A percentile compares a stretch with the other conserved stretches of the same genome.
phyloP scores from a whole-genome alignment of 2,113 vertebrate genomes.

The Cephalopholis sonnerati region DNA sequence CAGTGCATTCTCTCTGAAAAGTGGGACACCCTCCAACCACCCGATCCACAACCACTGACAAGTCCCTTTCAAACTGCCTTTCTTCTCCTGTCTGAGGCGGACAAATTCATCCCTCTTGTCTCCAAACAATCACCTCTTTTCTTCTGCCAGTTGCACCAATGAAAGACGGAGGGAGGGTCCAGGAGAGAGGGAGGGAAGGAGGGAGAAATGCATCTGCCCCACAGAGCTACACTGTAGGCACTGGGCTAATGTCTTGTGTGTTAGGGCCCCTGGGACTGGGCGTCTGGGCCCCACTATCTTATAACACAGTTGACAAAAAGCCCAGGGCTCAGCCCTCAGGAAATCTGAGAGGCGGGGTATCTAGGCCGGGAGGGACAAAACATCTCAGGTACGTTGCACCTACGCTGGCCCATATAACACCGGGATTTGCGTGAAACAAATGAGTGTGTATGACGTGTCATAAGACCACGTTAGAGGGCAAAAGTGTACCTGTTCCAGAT shows the following conservation, averaged over 20 bases:
- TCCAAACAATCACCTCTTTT: constrained; percentile 80
- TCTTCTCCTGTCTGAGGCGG: constrained; percentile 80
- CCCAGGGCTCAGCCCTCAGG: constrained; percentile 77
- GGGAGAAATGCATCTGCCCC: constrained; percentile 63
- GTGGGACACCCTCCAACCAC: constrained; percentile 80
- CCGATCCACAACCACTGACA: constrained; percentile 73
- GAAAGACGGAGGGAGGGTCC: constrained; percentile 67
- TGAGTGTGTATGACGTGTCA: background rate
- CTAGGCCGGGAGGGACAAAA: constrained; percentile 75
- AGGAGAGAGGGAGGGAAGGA: constrained; percentile 50
- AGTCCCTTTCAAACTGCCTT: constrained; percentile 80
- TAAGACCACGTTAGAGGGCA: background rate
- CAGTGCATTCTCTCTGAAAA: constrained; percentile 71
- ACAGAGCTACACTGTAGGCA: constrained; percentile 67
- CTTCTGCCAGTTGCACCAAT: constrained; percentile 73
- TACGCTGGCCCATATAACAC: constrained; percentile 40
- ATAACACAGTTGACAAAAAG: constrained; percentile 82
- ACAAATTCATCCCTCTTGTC: constrained; percentile 84
- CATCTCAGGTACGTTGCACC: constrained; percentile 64
- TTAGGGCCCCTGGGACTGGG: constrained; percentile 81
- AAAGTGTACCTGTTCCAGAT: background rate
- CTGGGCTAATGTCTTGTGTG: constrained; percentile 73
- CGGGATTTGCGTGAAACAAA: background rate
- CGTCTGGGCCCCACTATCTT: constrained; percentile 83
- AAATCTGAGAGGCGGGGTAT: constrained; percentile 82